Base-by-base conservation (phyloP, 2,113 vertebrate genomes). In the Setophaga petechia region DNA sequence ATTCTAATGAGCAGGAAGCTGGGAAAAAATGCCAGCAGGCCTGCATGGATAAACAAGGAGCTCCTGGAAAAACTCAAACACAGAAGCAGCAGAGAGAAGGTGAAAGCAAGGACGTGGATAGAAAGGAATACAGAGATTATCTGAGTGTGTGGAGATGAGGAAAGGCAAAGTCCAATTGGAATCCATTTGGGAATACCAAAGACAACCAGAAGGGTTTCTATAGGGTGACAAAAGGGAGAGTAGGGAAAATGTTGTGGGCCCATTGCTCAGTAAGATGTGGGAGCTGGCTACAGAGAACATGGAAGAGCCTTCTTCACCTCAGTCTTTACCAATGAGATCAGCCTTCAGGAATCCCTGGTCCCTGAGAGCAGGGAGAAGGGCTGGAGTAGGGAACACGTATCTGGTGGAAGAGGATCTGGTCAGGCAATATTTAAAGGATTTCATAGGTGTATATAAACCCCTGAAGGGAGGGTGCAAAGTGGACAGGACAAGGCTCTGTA, bases 101-200 rank as follows among this genome's bases (percentile, higher is more conserved):
- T 52, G 55, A 84, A 87, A 79, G 8, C 55, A 87, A 74, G 55
- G 78, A 63, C 16, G 44, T 0, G 0, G 22, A 49, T 10, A 52
- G 37, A 27, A 55, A 58, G 5, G 25, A 79, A 68, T 19, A 62
- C 11, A 46, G 28, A 77, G 27, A 25, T 72, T 35, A 46, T 30
- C 3, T 1, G 10, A 73, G 19, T 10, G 5, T 22, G 30, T 3
- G 0, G 21, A 6, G 25, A 62, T 62, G 35, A 35, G 11, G 58
- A 73, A 83, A 87, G 71, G 12, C 23, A 39, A 55, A 82, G 27
- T 31, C 31, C 58, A 66, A 8, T 11, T 44, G 28, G 46, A 77
- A 93, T 77, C 5, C 44, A 46, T 44, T 31, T 0, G 2, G 31
- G 27, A 74, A 61, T 63, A 30, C 52, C 49, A 46, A 25, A 59